Base-by-base conservation (phyloP, 1,140 invertebrate genomes). In the Dermatophagoides farinae region DNA sequence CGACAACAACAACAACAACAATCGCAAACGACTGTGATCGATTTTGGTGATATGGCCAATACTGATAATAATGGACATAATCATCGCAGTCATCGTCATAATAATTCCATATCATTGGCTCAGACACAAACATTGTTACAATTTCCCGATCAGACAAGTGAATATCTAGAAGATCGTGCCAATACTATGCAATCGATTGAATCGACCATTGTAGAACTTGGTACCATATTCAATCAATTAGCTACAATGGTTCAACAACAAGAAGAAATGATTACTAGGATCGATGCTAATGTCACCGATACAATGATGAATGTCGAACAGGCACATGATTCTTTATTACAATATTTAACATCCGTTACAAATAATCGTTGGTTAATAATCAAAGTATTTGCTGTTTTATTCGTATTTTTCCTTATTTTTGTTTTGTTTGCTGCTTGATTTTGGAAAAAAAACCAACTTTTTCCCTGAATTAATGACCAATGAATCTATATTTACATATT, bases 171-270 rank as follows among this genome's bases (percentile, higher is more conserved):
- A 69, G 86, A 84, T 69, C 77, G 95, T 67, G 89, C 89, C 40
- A 89, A 95, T 70, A 92, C 92, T 0, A 97, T 99, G 91, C 89
- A 97, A 71, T 96, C 88, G 71, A 97, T 99, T 68, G 95, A 99
- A 74, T 89, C 88, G 12, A 98, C 93, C 37, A 98, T 99, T 69
- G 89, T 97, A 16, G 95, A 99, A 75, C 74, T 99, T n/a, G 93
- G 95, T 8, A 87, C 86, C 46, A 98, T 99, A 70, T 99, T 98
- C 71, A 86, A 89, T 69, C 93, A 99, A 71, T 75, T 99, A 64
- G 92, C 95, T 20, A 85, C 88, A 69, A 95, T 99, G 89, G 92
- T 99, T 23, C 93, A 97, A 70, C 95, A 99, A 74, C 96, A 98
- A 61, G 92, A 96, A 73, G 95, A 99, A 78, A 88, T 93, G 74